phyloP scores from a whole-genome alignment of 1,140 invertebrate genomes.

The Diorhabda elongata region DNA sequence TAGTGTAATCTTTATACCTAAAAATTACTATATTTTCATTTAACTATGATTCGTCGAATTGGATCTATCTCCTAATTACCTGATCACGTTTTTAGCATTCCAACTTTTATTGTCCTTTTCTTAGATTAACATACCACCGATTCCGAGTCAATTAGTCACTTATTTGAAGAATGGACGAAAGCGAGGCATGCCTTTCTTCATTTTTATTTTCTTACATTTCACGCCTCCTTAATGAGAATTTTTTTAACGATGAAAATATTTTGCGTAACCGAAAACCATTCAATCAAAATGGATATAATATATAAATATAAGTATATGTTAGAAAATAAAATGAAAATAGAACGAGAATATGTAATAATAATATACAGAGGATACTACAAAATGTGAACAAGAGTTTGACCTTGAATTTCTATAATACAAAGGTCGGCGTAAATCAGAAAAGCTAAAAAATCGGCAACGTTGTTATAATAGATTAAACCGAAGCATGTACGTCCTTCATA shows the following conservation, averaged over 20 bases:
- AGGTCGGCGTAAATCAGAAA: no score
- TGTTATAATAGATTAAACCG: no score
- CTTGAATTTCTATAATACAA: no score
- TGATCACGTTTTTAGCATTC: neutral
- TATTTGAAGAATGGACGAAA: slow-evolving; percentile 1
- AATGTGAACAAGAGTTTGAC: no score
- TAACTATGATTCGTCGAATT: neutral
- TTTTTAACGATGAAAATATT: neutral
- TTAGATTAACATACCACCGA: slow-evolving; percentile 2
- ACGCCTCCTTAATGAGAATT: neutral
- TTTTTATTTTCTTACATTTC: neutral
- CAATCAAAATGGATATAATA: no score
- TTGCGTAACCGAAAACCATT: neutral
- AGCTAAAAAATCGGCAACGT: no score
- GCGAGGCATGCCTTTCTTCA: neutral
- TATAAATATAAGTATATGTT: no score
- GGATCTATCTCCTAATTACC: neutral
- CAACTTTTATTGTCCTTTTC: slow-evolving; percentile 2
- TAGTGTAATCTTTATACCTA: neutral
- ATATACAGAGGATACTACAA: no score
- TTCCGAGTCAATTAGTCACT: neutral
- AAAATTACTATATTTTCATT: neutral
- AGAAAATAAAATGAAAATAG: no score
- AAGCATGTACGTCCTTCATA: no score
- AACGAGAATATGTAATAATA: no score